A percentile compares a stretch with the other conserved stretches of the same genome.
Conservation (phyloP, 2,797 vertebrate genomes). For the Menidia menidia region DNA sequence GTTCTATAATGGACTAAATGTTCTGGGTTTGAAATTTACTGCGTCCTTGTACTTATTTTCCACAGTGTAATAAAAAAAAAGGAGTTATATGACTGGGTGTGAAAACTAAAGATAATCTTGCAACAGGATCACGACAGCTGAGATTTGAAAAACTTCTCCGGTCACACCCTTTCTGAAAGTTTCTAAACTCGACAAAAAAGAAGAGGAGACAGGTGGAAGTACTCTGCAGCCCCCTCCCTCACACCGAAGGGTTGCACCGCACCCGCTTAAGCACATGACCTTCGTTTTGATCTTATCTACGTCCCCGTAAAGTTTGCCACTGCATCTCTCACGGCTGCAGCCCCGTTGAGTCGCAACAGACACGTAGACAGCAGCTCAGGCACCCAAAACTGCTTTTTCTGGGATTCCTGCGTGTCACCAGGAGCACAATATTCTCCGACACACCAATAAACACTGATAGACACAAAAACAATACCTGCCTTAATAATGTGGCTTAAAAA, state of each 20-base stretch:
- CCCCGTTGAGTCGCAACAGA: not conserved
- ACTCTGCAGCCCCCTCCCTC: not conserved
- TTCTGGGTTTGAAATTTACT: no score
- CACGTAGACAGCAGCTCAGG: constrained; percentile 2
- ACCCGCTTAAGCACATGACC: not conserved
- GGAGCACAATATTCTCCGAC: not conserved
- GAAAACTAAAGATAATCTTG: not conserved
- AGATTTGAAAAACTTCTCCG: not conserved
- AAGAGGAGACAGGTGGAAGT: not conserved
- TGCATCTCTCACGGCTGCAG: not conserved
- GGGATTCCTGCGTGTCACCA: not conserved
- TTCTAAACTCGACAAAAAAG: not conserved
- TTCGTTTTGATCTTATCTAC: no score
- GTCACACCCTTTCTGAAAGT: no score
- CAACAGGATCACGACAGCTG: no score
- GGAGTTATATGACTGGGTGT: not conserved
- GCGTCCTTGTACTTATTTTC: no score
- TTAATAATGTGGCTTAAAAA: not conserved
- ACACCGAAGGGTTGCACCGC: not conserved
- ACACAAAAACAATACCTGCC: not conserved
- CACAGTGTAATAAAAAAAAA: no score
- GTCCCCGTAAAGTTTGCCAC: not conserved
- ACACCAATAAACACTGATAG: not conserved
- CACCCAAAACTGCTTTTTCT: not conserved
- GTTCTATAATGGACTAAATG: no score